Evolutionary conservation across 2,113 vertebrate species (phyloP), one percentile per base, ranked within the genome.

Genomic region (Heterocephalus glaber): DNA sequence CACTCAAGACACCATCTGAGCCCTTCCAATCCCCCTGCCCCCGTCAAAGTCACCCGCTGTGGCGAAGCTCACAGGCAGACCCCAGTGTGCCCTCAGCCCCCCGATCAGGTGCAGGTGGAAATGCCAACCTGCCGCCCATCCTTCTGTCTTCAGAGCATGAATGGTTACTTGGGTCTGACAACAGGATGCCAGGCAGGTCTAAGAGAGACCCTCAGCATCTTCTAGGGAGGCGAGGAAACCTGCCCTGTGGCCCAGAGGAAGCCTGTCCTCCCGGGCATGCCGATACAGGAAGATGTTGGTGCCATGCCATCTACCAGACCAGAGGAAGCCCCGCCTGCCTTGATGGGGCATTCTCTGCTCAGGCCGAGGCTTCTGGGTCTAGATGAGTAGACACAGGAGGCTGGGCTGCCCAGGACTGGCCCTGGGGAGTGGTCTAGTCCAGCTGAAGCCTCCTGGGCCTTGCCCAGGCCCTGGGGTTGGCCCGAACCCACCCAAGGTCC

Each of bases 81-180:
- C 52, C 11, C 49, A 8, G 33, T 20, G 28, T 2, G 12, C 38
- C 74, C 54, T 17, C 0, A 11, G 7, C 13, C 17, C 26, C 30
- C 6, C 0, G 9, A 12, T 56, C n/a, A 3, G 1, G 0, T 16
- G 12, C 14, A 47, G 41, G 56, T 0, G 2, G 35, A 20, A 1
- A 3, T 2, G 28, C 26, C 26, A 7, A 7, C 10, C 35, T 20
- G 54, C 20, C 0, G 28, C 41, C n/a, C 19, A 0, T 3, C 1
- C 7, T 5, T 80, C 38, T 26, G 52, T 35, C 76, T 52, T n/a
- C 1, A 0, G 52, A 72, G 19, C 19, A 10, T 0, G 4, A 20
- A n/a, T 2, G 52, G 3, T 54, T 5, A 4, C 3, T 58, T 17
- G 38, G 68, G 28, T 49, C 60, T 26, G 35, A 44, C 0, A 0